Evolutionary conservation across 2,888 invertebrate species (phyloP).

Genomic region (Mesorhabditis spiculigera): DNA sequence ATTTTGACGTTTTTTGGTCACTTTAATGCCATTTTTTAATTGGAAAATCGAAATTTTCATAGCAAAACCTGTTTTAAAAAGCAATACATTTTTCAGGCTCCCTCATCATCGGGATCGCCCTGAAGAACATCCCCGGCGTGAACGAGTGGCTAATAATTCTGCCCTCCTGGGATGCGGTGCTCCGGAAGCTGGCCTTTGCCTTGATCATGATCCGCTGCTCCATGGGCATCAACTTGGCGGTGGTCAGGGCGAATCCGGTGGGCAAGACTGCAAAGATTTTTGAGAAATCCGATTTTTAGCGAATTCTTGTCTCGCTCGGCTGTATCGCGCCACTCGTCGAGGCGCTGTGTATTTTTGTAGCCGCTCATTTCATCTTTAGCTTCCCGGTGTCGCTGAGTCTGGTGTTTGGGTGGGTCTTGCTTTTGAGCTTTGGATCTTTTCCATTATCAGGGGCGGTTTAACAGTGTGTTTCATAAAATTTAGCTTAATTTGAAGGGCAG

Average conservation of each 20-base stretch:
- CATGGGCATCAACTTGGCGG: conserved; percentile 12
- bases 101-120: conserved; percentile 14
- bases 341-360: conserved; percentile 11
- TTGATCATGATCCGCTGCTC: conserved; percentile 18
- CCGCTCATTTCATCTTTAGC: conserved; percentile 14
- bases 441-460: too few species aligned
- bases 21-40: too few species aligned
- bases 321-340: conserved; percentile 10
- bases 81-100: conserved; percentile 7
- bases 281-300: conserved; percentile 9
- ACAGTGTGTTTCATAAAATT: too few species aligned
- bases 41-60: too few species aligned
- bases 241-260: conserved; percentile 13
- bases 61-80: too few species aligned
- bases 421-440: too few species aligned
- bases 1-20: too few species aligned
- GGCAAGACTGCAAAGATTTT: background rate
- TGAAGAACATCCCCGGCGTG: conserved; percentile 11
- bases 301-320: conserved; percentile 12
- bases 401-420: conserved; percentile 13
- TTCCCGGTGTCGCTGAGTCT: conserved; percentile 11
- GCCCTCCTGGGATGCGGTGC: conserved; percentile 13
- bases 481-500: too few species aligned
- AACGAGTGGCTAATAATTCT: conserved; percentile 13
- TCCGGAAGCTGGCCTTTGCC: conserved; percentile 16